Conservation (phyloP, 2,888 invertebrate species). For the Dendrolimus houi region DNA sequence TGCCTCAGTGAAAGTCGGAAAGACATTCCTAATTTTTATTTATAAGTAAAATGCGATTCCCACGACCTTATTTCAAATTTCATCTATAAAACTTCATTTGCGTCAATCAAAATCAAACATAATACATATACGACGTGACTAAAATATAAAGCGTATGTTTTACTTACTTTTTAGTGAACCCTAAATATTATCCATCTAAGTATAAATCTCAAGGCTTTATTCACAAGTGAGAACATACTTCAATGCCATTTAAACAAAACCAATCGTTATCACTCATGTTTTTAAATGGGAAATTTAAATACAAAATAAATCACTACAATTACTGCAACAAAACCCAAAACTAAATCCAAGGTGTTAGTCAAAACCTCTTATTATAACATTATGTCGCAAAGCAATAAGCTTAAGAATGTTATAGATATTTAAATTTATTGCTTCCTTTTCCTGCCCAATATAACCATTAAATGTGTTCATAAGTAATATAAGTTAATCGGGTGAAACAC, state of each 20-base stretch:
- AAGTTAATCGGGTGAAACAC: too few species aligned
- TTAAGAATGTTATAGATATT: constrained; percentile 1
- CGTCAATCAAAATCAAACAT: too few species aligned
- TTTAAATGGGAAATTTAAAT: constrained; percentile 18
- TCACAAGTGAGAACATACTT: constrained; percentile 32
- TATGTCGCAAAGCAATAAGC: not conserved
- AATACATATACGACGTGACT: too few species aligned
- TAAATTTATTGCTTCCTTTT: constrained; percentile 11
- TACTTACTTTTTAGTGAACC: too few species aligned
- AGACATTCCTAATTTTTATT: too few species aligned
- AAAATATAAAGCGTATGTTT: too few species aligned
- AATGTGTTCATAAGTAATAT: too few species aligned
- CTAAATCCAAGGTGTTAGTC: not conserved
- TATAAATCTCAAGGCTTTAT: constrained; percentile 33
- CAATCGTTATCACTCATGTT: constrained; percentile 36
- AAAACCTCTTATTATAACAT: not conserved
- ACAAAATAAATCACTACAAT: constrained; percentile 22
- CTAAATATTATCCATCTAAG: constrained; percentile 13
- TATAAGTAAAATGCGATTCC: too few species aligned
- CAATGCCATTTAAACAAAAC: constrained; percentile 40
- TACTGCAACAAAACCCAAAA: constrained; percentile 7
- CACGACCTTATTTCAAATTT: too few species aligned
- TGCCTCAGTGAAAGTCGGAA: too few species aligned
- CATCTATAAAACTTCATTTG: too few species aligned
- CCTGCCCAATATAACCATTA: constrained; percentile 1